Evolutionary conservation across 1,140 invertebrate genomes (phyloP), one percentile per base, ranked within the genome.

Genomic region (Lordiphosa stackelbergi): DNA sequence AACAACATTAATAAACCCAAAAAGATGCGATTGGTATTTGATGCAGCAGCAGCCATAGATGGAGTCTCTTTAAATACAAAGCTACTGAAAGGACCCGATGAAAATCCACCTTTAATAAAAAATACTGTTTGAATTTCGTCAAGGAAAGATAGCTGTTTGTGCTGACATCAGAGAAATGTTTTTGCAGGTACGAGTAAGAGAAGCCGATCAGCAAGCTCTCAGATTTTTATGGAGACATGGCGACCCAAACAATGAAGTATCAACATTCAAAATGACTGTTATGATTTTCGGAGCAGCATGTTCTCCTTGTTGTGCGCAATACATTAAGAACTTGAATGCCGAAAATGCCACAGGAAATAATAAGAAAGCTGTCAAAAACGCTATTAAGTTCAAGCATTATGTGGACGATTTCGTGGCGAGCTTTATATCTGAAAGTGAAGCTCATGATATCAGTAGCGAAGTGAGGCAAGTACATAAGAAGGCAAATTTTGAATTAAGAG

Each of bases 151-250:
- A 7, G 16, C 16, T 13, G 38, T 45, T n/a, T 45, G 19, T 5
- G 16, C 42, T 2, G 42, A 45, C 10, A 24, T 24, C 9, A 45
- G n/a, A 6, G 42, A 45, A 45, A 45, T 45, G 16, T 28, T 22
- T 45, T 24, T 45, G 2, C 19, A 45, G 5, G 5, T 45, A 16
- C 16, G 16, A n/a, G 22, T 19, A 7, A 5, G 42, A 24, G 19
- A 24, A 45, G 19, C n/a, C 10, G 16, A 45, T n/a, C 42, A 45
- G 42, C 10, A 24, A 6, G 12, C 22, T 0, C 22, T 22, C 2
- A 22, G n/a, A 45, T 24, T 7, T 7, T n/a, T 45, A 22, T 45
- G 19, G 42, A 22, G 42, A 45, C 7, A 45, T 45, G 19, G 42
- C 10, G n/a, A 45, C 6, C 42, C 24, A 5, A 5, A 28, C 36